Conservation (phyloP, 2,113 vertebrate genomes). For the Sorex fumeus region DNA sequence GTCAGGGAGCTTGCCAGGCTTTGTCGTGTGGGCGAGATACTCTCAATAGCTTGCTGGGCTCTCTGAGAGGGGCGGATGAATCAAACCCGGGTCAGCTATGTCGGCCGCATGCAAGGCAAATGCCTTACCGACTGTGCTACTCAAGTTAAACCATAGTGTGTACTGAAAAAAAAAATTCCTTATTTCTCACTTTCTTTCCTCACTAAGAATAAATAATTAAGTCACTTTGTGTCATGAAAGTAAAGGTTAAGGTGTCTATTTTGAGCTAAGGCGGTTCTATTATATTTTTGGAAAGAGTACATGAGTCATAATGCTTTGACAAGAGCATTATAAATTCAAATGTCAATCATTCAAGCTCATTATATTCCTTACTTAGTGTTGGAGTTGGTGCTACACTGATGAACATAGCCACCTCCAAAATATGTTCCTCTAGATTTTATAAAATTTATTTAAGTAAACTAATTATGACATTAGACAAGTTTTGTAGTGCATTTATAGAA, state of each 20-base stretch:
- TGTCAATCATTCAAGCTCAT: neutral
- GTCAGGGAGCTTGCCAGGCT: no score
- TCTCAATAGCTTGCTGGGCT: no score
- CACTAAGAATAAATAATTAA: slow-evolving; percentile 17
- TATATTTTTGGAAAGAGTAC: slow-evolving; percentile 4
- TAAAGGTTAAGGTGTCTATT: neutral
- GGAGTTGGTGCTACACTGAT: neutral
- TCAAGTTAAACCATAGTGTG: neutral
- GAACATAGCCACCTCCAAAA: neutral
- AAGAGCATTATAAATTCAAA: slow-evolving; percentile 47
- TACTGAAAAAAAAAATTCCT: neutral
- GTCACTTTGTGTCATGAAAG: neutral
- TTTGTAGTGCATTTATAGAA: no score
- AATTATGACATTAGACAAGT: no score
- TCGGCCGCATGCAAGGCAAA: no score
- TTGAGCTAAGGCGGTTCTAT: neutral
- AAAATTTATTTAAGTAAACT: no score
- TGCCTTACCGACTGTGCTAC: no score
- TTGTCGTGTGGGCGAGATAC: no score
- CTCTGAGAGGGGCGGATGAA: no score
- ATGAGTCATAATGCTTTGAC: neutral
- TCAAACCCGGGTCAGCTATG: no score
- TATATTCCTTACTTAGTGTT: slow-evolving; percentile 49
- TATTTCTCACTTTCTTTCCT: slow-evolving; percentile 5
- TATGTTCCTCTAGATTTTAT: neutral